Percentiles rank a stretch among this genome's conserved stretches.
These are phyloP conservation scores for Chironomus tentans DNA, from an alignment of 2,888 invertebrate species.

Conservation along the genomic window DNA sequence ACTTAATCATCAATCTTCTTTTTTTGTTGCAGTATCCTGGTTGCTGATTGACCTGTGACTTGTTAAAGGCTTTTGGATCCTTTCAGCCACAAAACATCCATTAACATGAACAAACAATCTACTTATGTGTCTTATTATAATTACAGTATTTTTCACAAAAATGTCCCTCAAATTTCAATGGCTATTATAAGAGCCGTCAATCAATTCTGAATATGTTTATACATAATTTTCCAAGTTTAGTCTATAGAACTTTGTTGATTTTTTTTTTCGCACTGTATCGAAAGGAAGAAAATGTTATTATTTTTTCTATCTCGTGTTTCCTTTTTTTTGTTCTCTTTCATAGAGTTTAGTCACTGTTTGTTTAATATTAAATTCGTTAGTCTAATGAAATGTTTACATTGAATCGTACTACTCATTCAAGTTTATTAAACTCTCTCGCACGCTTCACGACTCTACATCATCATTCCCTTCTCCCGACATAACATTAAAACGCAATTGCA, in stretches of 20 bases:
- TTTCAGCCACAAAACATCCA: neutral
- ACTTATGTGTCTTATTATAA: neutral
- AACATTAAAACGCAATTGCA: slow-evolving; percentile 14
- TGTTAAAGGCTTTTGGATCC: neutral
- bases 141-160: too few species aligned
- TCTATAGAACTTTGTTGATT: neutral
- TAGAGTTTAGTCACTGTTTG: slow-evolving; percentile 8
- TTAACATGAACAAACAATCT: neutral
- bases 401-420: slow-evolving; percentile 9
- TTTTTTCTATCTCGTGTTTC: neutral
- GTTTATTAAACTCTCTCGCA: slow-evolving; percentile 19
- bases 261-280: neutral
- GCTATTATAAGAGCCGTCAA: slow-evolving; percentile 9
- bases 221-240: neutral
- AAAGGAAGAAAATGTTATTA: neutral
- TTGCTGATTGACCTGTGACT: neutral
- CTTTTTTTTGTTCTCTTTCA: neutral
- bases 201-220: neutral
- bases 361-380: slow-evolving; percentile 25
- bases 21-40: too few species aligned
- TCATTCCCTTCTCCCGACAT: neutral
- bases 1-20: neutral
- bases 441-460: neutral
- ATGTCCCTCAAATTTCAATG: neutral
- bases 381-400: slow-evolving; percentile 26